Evolutionary conservation across 2,888 invertebrate genomes (phyloP).

Genomic region (Ramazzottius varieornatus): DNA sequence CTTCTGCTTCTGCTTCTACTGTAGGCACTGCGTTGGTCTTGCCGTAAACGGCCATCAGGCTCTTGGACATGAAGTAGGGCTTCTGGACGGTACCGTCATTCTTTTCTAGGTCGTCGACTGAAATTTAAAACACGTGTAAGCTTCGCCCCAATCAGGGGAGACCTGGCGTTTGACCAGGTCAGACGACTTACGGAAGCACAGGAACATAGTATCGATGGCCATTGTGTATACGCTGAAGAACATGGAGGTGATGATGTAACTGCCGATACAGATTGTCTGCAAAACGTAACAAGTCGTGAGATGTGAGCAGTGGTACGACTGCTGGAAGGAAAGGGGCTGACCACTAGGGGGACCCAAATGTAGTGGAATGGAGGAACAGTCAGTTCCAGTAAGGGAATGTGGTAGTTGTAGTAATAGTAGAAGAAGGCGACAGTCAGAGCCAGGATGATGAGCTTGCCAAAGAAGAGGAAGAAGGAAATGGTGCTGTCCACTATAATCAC

Average conservation of each 20-base stretch:
- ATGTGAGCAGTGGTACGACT: too few species aligned
- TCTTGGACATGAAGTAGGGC: background rate
- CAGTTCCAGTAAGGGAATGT: background rate
- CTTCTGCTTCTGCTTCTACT: background rate
- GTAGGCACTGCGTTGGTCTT: background rate
- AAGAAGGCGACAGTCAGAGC: conserved; percentile 15
- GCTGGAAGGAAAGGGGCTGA: background rate
- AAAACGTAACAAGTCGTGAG: too few species aligned
- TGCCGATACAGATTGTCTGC: conserved; percentile 23
- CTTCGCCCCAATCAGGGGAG: too few species aligned
- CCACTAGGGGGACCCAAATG: background rate
- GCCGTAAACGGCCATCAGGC: background rate
- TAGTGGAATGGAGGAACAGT: background rate
- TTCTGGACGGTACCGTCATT: background rate
- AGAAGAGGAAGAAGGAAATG: conserved; percentile 26
- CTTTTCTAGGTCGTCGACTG: background rate
- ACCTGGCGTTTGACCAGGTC: too few species aligned
- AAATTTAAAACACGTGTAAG: too few species aligned
- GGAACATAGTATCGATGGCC: conserved; percentile 29
- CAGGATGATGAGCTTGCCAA: conserved; percentile 26
- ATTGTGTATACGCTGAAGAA: conserved; percentile 29
- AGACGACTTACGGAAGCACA: conserved; percentile 26
- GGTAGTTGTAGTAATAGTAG: background rate
- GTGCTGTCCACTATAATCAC: conserved; percentile 26
- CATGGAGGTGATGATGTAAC: conserved; percentile 24